Percentiles rank a stretch among this genome's conserved stretches.
These are phyloP conservation scores for Eubucco bourcierii DNA, from an alignment of 2,113 vertebrate species.

Conservation along the genomic window DNA sequence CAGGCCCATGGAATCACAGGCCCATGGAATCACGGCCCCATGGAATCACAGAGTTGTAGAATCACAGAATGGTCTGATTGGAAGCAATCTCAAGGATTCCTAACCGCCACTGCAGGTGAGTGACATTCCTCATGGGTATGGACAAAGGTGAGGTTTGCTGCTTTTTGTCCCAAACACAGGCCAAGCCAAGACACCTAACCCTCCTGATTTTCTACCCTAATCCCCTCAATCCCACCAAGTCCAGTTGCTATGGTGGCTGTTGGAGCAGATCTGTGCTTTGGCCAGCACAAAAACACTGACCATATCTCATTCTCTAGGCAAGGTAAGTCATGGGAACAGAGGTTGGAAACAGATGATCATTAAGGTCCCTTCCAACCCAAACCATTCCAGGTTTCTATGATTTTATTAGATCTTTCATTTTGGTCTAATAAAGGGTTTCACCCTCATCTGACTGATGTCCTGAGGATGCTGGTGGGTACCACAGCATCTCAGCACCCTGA, in stretches of 20 bases:
- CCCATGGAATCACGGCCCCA: rapidly evolving
- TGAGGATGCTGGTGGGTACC: background rate
- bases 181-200: background rate
- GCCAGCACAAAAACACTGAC: background rate
- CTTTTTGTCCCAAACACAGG: background rate
- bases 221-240: background rate
- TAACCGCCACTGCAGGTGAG: background rate
- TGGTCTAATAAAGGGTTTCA: background rate
- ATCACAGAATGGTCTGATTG: no score
- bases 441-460: background rate
- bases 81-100: no score
- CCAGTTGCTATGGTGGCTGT: background rate
- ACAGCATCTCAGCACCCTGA: background rate
- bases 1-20: no score
- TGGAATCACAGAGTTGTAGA: no score
- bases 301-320: background rate
- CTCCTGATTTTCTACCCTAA: background rate
- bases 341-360: background rate
- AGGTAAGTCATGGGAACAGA: background rate
- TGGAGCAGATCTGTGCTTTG: background rate
- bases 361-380: no score
- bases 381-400: no score
- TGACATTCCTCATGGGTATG: background rate
- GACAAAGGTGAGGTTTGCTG: background rate
- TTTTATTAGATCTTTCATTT: background rate